phyloP scores from a whole-genome alignment of 2,797 vertebrate species.

The Chromis chromis region DNA sequence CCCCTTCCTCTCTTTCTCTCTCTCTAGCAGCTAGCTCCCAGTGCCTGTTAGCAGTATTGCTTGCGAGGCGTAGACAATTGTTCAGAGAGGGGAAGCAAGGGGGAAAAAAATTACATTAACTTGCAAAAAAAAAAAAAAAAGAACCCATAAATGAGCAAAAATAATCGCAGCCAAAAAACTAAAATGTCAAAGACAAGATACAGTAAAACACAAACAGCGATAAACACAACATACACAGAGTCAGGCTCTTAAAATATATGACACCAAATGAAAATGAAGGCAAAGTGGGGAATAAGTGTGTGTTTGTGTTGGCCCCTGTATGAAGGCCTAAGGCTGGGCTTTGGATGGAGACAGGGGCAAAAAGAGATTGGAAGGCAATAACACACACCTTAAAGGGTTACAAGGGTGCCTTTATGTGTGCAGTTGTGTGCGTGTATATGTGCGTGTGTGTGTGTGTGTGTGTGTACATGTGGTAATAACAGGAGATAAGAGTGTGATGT shows the following conservation, averaged over 20 bases:
- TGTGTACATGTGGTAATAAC: conserved; percentile 42
- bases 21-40: conserved; percentile 86
- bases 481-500: conserved; percentile 54
- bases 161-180: conserved; percentile 71
- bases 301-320: conserved; percentile 72
- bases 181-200: conserved; percentile 34
- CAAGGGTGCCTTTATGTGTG: not conserved
- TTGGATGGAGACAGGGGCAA: conserved; percentile 57
- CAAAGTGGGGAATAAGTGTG: conserved; percentile 36
- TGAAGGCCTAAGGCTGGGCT: conserved; percentile 70
- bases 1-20: conserved; percentile 55
- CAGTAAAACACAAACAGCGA: conserved; percentile 39
- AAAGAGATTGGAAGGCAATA: conserved; percentile 65
- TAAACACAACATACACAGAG: conserved; percentile 43
- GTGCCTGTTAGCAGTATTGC: conserved; percentile 86
- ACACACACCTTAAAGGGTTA: conserved; percentile 61
- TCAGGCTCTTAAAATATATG: conserved; percentile 36
- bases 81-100: conserved; percentile 80
- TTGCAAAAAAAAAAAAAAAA: conserved; percentile 23
- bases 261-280: conserved; percentile 61
- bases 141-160: conserved; percentile 22
- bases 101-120: conserved; percentile 40
- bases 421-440: too few species aligned
- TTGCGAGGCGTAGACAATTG: conserved; percentile 83
- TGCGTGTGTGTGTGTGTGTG: conserved; percentile 12